phyloP scores from a whole-genome alignment of 2,797 vertebrate genomes.

The Pantherophis alleghaniensis region DNA sequence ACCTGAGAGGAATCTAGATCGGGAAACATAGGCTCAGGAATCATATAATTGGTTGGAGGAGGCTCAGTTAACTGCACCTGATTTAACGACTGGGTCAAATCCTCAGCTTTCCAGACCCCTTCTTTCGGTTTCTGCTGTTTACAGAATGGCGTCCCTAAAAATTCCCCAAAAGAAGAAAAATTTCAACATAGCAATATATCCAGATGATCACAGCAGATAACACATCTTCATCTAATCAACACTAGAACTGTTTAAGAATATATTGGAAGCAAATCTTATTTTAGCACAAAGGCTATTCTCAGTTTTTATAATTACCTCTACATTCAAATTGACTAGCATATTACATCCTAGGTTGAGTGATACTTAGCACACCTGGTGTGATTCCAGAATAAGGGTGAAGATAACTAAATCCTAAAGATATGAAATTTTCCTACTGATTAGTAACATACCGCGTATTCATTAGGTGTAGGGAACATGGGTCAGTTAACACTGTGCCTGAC shows the following conservation, averaged over 20 bases:
- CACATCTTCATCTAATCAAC: neutral
- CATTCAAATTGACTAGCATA: neutral
- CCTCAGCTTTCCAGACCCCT: constrained; percentile 76
- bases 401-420: neutral
- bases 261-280: neutral
- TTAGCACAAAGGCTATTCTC: neutral
- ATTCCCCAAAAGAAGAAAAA: constrained; percentile 43
- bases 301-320: neutral
- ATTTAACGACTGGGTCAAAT: constrained; percentile 61
- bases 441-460: neutral
- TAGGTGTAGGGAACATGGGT: neutral
- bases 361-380: neutral
- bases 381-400: neutral
- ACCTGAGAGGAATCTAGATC: constrained; percentile 68
- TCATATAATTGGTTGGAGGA: constrained; percentile 64
- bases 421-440: neutral
- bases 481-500: neutral
- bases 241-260: neutral
- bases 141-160: constrained; percentile 79
- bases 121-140: constrained; percentile 81
- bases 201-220: neutral
- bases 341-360: neutral
- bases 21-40: constrained; percentile 71
- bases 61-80: constrained; percentile 74
- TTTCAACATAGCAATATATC: neutral